These are phyloP conservation scores for Morone saxatilis DNA, from an alignment of 2,113 vertebrate genomes.

Conservation along the genomic window DNA sequence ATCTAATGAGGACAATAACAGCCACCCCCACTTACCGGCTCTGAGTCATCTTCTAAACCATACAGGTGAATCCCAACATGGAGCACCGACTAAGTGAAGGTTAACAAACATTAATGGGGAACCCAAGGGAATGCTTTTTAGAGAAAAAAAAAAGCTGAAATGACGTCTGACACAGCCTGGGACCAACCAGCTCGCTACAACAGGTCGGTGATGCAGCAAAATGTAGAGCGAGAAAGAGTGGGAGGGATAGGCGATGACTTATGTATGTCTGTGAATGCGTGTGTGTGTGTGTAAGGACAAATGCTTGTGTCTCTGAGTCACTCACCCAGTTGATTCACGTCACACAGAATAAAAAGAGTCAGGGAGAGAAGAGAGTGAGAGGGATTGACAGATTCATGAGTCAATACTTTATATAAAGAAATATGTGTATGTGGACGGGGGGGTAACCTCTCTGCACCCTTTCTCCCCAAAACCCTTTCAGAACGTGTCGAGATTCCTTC, in stretches of 20 bases:
- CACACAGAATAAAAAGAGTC: constrained; percentile 21
- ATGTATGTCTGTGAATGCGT: constrained; percentile 32
- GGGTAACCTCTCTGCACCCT: constrained; percentile 4
- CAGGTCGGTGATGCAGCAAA: constrained; percentile 61
- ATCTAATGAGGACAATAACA: constrained; percentile 58
- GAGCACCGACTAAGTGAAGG: constrained; percentile 38
- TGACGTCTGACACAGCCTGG: constrained; percentile 34
- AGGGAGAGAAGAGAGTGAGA: background rate
- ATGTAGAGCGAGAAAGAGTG: constrained; percentile 36
- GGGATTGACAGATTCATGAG: background rate
- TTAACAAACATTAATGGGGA: constrained; percentile 38
- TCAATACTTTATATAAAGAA: constrained; percentile 6
- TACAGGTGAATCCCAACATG: constrained; percentile 72
- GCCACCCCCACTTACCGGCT: constrained; percentile 71
- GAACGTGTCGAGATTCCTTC: background rate
- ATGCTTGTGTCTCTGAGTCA: constrained; percentile 64
- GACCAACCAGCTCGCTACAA: constrained; percentile 19
- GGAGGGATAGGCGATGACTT: constrained; percentile 38
- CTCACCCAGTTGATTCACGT: constrained; percentile 48
- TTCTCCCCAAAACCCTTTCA: background rate
- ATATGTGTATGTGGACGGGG: background rate
- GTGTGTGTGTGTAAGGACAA: constrained; percentile 38
- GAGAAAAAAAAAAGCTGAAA: constrained; percentile 5
- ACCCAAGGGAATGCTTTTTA: constrained; percentile 17
- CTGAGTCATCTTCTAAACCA: constrained; percentile 78